phyloP scores from a whole-genome alignment of 2,888 invertebrate genomes.

The Caenorhabditis imperialis region DNA sequence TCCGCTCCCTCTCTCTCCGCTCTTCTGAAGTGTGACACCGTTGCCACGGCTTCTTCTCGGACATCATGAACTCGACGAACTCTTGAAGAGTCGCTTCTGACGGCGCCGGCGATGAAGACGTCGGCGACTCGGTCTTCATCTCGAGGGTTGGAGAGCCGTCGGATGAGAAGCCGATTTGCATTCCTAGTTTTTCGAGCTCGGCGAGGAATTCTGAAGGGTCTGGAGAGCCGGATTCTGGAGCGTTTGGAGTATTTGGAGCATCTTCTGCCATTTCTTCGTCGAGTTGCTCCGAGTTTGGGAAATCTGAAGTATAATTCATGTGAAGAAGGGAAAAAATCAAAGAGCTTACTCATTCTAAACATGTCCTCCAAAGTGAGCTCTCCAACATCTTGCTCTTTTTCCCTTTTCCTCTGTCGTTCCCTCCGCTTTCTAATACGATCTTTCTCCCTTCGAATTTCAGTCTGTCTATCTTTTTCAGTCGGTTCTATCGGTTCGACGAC shows the following conservation, averaged over 20 bases:
- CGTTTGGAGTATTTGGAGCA: too few relatives aligned
- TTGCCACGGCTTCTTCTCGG: slow-evolving; percentile 33
- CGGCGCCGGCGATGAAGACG: background rate
- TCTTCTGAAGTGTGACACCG: slow-evolving; percentile 21
- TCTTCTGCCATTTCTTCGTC: too few relatives aligned
- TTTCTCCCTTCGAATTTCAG: slow-evolving; percentile 28
- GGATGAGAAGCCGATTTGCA: background rate
- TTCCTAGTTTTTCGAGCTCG: slow-evolving; percentile 1
- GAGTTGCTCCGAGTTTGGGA: too few relatives aligned
- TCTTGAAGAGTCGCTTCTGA: too few relatives aligned
- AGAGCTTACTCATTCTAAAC: slow-evolving; percentile 1
- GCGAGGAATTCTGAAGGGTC: slow-evolving; percentile 1
- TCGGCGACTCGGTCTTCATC: background rate
- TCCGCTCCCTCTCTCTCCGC: slow-evolving; percentile 35
- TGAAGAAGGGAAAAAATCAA: too few relatives aligned
- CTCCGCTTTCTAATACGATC: slow-evolving; percentile 38
- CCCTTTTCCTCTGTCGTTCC: slow-evolving; percentile 29
- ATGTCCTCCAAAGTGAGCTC: slow-evolving; percentile 6
- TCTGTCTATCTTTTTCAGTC: slow-evolving; percentile 16
- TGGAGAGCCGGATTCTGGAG: too few relatives aligned
- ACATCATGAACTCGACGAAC: background rate
- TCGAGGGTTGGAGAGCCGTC: slow-evolving; percentile 3
- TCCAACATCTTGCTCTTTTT: slow-evolving; percentile 8
- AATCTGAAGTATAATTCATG: too few relatives aligned
- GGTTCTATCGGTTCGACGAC: background rate